These are phyloP conservation scores for Zygaena filipendulae DNA, from an alignment of 2,888 invertebrate species.

Conservation along the genomic window DNA sequence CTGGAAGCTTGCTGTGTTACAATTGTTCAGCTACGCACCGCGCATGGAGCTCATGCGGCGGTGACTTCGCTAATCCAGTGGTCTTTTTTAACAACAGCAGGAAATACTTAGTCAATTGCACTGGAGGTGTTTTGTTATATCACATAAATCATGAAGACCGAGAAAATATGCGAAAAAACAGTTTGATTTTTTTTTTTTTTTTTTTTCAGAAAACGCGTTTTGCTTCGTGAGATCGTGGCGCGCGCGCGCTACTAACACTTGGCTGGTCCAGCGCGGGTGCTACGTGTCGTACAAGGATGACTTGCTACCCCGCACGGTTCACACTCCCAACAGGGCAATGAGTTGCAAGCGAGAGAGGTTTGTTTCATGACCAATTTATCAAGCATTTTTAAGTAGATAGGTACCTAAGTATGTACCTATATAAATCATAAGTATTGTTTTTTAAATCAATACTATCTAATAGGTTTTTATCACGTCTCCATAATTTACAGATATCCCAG, in stretches of 20 bases:
- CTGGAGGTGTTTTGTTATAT: no score
- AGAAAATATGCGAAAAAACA: background rate
- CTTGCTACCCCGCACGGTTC: constrained; percentile 27
- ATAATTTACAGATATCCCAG: constrained; percentile 42
- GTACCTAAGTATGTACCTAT: no score
- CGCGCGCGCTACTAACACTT: constrained; percentile 39
- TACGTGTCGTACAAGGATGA: constrained; percentile 31
- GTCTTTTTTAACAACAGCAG: constrained; percentile 30
- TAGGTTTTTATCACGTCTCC: no score
- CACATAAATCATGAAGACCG: no score
- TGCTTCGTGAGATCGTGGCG: constrained; percentile 55
- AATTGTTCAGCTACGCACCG: constrained; percentile 44
- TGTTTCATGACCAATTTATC: constrained; percentile 4
- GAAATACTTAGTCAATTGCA: constrained; percentile 36
- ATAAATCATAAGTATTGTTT: constrained; percentile 3
- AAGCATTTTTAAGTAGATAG: background rate
- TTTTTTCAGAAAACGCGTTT: constrained; percentile 42
- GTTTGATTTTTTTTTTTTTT: no score
- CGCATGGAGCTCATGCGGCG: constrained; percentile 33
- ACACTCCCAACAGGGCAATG: constrained; percentile 39
- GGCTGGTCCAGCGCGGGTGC: constrained; percentile 58
- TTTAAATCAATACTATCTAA: background rate
- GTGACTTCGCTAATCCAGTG: constrained; percentile 28
- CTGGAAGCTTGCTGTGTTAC: constrained; percentile 33
- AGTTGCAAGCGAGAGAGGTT: constrained; percentile 45